A percentile compares a stretch with the other conserved stretches of the same genome.
Conservation (phyloP, 2,113 vertebrate genomes). For the Aphelocoma coerulescens region DNA sequence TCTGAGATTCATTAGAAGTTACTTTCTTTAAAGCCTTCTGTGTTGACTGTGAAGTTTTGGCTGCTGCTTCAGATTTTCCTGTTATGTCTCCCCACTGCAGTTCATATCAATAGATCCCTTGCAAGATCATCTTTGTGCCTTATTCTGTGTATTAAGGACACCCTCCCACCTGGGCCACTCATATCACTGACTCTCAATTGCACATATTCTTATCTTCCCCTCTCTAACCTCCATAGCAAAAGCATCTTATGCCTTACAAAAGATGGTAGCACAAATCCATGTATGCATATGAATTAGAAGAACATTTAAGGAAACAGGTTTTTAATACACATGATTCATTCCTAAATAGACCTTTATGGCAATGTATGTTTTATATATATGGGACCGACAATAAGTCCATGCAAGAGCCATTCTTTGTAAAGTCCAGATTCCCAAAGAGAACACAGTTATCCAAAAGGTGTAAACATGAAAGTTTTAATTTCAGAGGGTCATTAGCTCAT, state of each 20-base stretch:
- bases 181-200: neutral
- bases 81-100: neutral
- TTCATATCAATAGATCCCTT: neutral
- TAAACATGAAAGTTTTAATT: neutral
- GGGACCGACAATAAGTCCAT: neutral
- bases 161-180: neutral
- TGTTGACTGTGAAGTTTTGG: slow-evolving; percentile 1
- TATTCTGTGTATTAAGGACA: neutral
- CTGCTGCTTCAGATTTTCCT: neutral
- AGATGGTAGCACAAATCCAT: neutral
- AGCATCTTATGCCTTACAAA: neutral
- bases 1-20: neutral
- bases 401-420: neutral
- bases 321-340: neutral
- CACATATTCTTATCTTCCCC: neutral
- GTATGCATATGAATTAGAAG: neutral
- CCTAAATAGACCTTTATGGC: neutral
- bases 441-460: neutral
- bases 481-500: neutral
- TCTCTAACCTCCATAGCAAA: neutral
- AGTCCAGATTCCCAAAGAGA: neutral
- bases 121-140: neutral
- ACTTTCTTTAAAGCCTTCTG: neutral
- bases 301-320: neutral
- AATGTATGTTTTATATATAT: neutral